These are phyloP conservation scores for Eledona agricola DNA, from an alignment of 2,888 invertebrate species.

Conservation along the genomic window DNA sequence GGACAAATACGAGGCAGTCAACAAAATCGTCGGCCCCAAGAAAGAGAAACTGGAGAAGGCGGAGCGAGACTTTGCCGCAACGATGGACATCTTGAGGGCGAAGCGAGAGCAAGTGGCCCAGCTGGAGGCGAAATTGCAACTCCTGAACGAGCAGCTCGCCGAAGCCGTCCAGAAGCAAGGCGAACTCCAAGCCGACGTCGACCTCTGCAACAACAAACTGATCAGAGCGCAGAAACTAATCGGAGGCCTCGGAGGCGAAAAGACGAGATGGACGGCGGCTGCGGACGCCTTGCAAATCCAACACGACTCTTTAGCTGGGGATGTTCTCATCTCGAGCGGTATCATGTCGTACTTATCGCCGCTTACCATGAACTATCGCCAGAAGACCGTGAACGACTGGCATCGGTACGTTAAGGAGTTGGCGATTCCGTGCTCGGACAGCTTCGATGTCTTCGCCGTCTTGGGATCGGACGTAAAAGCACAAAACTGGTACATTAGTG, in stretches of 20 bases:
- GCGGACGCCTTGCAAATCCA: slow-evolving; percentile 78
- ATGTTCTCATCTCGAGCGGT: slow-evolving; percentile 87
- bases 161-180: slow-evolving; percentile 74
- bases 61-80: slow-evolving; percentile 81
- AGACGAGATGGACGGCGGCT: slow-evolving; percentile 82
- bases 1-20: slow-evolving; percentile 87
- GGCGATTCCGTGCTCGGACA: slow-evolving; percentile 79
- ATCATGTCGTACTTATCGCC: slow-evolving; percentile 91
- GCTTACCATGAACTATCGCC: slow-evolving; percentile 76
- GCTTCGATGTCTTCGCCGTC: slow-evolving; percentile 76
- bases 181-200: slow-evolving; percentile 76
- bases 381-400: slow-evolving; percentile 74
- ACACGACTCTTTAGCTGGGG: slow-evolving; percentile 87
- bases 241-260: slow-evolving; percentile 79
- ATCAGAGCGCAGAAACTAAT: slow-evolving; percentile 87
- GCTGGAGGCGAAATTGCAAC: slow-evolving; percentile 79
- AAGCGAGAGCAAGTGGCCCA: slow-evolving; percentile 81
- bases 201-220: slow-evolving; percentile 84
- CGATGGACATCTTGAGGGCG: slow-evolving; percentile 85
- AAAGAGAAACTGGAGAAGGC: slow-evolving; percentile 82
- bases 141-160: slow-evolving; percentile 73
- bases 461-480: slow-evolving; percentile 88
- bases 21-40: slow-evolving; percentile 85
- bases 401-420: slow-evolving; percentile 68
- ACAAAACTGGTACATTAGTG: slow-evolving; percentile 85